These are phyloP conservation scores for Chlamydotis undulata DNA, from an alignment of 2,113 vertebrate species.

Conservation along the genomic window DNA sequence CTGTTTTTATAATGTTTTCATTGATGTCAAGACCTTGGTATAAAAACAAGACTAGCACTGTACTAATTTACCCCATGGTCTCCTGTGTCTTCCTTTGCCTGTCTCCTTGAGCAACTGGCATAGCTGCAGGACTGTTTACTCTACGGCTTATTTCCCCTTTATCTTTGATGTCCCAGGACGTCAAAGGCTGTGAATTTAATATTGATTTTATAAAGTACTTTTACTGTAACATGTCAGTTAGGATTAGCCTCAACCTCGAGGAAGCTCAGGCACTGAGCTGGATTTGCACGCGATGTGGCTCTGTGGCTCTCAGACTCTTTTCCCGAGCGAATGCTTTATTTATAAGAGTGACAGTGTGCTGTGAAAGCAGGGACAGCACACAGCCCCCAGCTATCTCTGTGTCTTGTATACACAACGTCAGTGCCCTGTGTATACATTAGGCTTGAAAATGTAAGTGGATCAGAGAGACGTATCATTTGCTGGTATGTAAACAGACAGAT, in stretches of 20 bases:
- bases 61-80: conserved; percentile 79
- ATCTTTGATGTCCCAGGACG: conserved; percentile 89
- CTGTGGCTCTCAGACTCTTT: conserved; percentile 76
- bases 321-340: conserved; percentile 82
- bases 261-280: conserved; percentile 83
- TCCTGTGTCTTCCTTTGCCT: conserved; percentile 69
- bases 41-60: conserved; percentile 87
- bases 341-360: conserved; percentile 82
- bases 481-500: conserved; percentile 90
- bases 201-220: conserved; percentile 99
- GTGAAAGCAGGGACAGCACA: conserved; percentile 77
- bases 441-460: conserved; percentile 83
- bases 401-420: conserved; percentile 77
- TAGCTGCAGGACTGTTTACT: conserved; percentile 88
- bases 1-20: conserved; percentile 91
- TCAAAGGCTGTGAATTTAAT: conserved; percentile 97
- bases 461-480: conserved; percentile 82
- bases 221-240: conserved; percentile 97
- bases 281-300: conserved; percentile 93
- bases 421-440: conserved; percentile 81
- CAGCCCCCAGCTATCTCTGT: conserved; percentile 77
- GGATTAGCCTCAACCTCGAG: conserved; percentile 86
- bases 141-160: conserved; percentile 88
- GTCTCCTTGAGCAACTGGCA: conserved; percentile 76
- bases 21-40: conserved; percentile 88